phyloP scores from a whole-genome alignment of 2,797 vertebrate species.

The Tokudaia muenninki region DNA sequence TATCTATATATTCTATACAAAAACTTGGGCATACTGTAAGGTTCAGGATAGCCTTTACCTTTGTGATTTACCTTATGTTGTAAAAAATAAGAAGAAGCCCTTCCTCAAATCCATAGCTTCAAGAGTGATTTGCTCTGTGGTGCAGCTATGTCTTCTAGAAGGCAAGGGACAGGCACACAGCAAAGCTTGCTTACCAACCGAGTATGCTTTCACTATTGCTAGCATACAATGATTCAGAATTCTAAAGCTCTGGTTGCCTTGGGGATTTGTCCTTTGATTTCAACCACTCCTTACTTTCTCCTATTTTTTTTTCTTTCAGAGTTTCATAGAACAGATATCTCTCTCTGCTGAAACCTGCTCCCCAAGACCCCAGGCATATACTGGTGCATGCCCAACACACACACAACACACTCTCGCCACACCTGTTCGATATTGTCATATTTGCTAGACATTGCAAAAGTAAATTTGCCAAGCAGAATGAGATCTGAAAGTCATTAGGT shows the following conservation, averaged over 20 bases:
- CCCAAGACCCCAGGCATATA: neutral
- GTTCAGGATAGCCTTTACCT: slow-evolving; percentile 46
- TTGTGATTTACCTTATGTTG: slow-evolving; percentile 16
- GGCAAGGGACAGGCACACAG: neutral
- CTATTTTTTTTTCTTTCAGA: slow-evolving; percentile 7
- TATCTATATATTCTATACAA: slow-evolving; percentile 7
- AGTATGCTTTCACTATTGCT: slow-evolving; percentile 24
- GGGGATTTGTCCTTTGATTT: neutral
- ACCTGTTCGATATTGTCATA: slow-evolving; percentile 51
- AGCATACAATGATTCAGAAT: slow-evolving; percentile 23
- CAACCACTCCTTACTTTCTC: neutral
- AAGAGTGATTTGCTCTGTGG: neutral
- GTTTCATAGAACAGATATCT: slow-evolving; percentile 48
- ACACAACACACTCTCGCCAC: neutral
- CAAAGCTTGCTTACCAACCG: slow-evolving; percentile 28
- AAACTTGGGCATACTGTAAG: slow-evolving; percentile 23
- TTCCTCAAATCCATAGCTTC: neutral
- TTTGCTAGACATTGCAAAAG: slow-evolving; percentile 66
- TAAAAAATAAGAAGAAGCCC: slow-evolving; percentile 24
- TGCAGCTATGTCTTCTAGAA: neutral
- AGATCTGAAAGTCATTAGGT: slow-evolving; percentile 70
- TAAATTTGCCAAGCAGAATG: slow-evolving; percentile 67
- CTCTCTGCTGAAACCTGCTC: neutral
- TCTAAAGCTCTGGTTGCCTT: slow-evolving; percentile 44
- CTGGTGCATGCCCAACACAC: neutral